These are phyloP conservation scores for Rhynchophorus ferrugineus DNA, from an alignment of 1,140 invertebrate genomes.

Conservation along the genomic window DNA sequence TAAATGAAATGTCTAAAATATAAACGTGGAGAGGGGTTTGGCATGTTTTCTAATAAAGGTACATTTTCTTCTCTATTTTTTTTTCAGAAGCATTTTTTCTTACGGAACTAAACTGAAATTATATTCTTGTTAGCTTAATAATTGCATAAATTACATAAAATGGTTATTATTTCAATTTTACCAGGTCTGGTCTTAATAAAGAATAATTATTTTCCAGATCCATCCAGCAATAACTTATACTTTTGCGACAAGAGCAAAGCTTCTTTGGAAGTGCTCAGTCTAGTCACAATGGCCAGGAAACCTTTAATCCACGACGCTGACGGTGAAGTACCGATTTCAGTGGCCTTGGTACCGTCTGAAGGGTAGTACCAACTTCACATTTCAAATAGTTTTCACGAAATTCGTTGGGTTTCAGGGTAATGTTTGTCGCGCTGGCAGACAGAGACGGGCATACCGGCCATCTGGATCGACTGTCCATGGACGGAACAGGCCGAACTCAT, in stretches of 20 bases:
- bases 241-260: conserved; percentile 50
- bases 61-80: too few species aligned
- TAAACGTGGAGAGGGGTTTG: too few species aligned
- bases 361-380: too few species aligned
- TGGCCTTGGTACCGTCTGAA: conserved; percentile 55
- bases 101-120: too few species aligned
- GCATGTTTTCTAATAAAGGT: too few species aligned
- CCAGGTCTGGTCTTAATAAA: too few species aligned
- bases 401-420: conserved; percentile 42
- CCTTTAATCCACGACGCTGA: conserved; percentile 47
- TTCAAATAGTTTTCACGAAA: too few species aligned
- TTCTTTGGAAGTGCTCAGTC: conserved; percentile 48
- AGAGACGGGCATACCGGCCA: conserved; percentile 39
- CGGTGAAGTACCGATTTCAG: conserved; percentile 49
- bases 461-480: conserved; percentile 54
- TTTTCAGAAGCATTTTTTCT: too few species aligned
- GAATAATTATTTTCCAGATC: conserved; percentile 48
- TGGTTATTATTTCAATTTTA: too few species aligned
- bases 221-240: conserved; percentile 58
- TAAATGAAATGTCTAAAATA: too few species aligned
- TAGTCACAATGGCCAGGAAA: conserved; percentile 48
- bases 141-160: too few species aligned
- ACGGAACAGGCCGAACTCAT: conserved; percentile 46
- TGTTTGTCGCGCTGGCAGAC: conserved; percentile 55
- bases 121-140: too few species aligned